Evolutionary conservation across 2,113 vertebrate genomes (phyloP), one percentile per base, ranked within the genome.

Genomic region (Cavia aperea): DNA sequence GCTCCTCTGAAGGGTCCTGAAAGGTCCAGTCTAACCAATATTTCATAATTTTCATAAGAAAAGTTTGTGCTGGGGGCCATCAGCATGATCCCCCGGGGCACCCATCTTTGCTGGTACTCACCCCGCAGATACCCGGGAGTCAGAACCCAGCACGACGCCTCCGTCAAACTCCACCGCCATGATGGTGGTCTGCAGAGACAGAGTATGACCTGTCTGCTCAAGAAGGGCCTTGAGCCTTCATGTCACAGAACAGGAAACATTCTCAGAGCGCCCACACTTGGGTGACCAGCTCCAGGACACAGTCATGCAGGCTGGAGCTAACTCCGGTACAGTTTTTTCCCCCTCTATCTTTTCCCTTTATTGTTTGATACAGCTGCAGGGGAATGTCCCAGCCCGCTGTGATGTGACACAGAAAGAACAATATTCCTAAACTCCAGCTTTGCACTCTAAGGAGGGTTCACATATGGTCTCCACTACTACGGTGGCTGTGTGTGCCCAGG

Each of bases 101-200:
- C 1, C 4, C 7, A 12, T 6, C 39, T 36, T 26, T 11, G 0
- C 21, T 1, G 31, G n/a, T 63, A 96, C 98, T 97, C 94, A 99
- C 98, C 98, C 98, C 1, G 98, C 98, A 29, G 98, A 98, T 39
- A 99, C 98, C 2, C 98, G 95, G 15, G 98, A 99, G 49, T 99
- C 98, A 2, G 98, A 99, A 1, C 98, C 98, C 63, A 99, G 66
- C 78, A 99, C 98, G 1, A 99, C 98, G 1, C 98, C 98, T 11
- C 98, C 98, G 8, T 98, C 89, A 94, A 97, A 99, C 90, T 98
- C 98, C 29, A 99, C 97, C 0, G 98, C 98, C 23, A 99, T 98
- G 85, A 99, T 99, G n/a, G 98, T 99, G 0, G 98, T 99, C 98
- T 99, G 88, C 2, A 46, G 90, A 93, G 51, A 95, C 60, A 90